Base-by-base conservation (phyloP, 2,797 vertebrate genomes). In the Acestrorhynchus altus region DNA sequence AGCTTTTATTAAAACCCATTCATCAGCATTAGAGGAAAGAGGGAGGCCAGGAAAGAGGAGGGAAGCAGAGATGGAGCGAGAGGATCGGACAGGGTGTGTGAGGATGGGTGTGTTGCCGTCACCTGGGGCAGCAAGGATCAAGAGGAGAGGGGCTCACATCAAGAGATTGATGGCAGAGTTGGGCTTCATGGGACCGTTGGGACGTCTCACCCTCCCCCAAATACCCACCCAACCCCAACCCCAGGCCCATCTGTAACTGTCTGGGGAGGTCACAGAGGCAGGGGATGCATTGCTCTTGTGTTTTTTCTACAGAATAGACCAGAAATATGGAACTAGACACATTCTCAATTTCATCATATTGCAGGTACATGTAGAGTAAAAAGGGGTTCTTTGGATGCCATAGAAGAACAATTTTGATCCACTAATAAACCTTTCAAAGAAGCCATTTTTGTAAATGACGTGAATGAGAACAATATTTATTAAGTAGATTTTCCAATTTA, bases 1-100 rank as follows among this genome's bases (percentile, higher is more conserved):
- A 92, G 87, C 83, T 92, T 92, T 94, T 94, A 94, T 94, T 94
- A 94, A 94, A 94, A 92, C 89, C 88, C 91, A 94, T 94, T 93
- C 83, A 90, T 94, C 93, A 93, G 85, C 80, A 88, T 83, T 84
- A 85, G 86, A 71, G 85, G 60, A 35, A 35, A 82, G 85, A 89
- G 84, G 83, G 74, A 73, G 54, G 88, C 84, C 77, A 81, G 52
- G 72, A 67, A 73, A 77, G 80, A 87, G 81, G 86, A 85, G 86
- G 46, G 57, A 54, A 28, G 60, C 69, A 79, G 72, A 82, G 40
- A 68, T 42, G 57, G 54, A 59, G 74, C 42, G 65, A 83, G 87
- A 89, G 83, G 80, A 72, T 77, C 65, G 57, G 87, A 82, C 83
- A 83, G 49, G 64, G 77, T 39, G 42, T 47, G 74, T 64, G 49